Evolutionary conservation across 2,888 invertebrate species (phyloP), one percentile per base, ranked within the genome.

Genomic region (Drosophila cognata): DNA sequence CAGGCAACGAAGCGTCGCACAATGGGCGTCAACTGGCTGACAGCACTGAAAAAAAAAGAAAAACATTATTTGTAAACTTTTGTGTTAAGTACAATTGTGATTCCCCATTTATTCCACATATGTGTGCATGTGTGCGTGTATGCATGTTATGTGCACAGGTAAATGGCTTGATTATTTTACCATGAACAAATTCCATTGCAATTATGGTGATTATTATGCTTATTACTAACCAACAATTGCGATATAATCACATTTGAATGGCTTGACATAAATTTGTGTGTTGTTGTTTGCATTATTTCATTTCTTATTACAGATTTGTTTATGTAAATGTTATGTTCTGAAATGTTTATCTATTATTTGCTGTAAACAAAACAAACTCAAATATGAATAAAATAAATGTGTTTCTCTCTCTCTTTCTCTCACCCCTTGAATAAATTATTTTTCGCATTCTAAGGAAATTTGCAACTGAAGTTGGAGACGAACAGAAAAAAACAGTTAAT

Each of bases 1-100:
- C 63, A 63, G 74, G 77, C 84, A 84, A 33, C 84, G 65, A 78
- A 83, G 88, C 88, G 71, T 71, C 81, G 76, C 78, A 83, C 88
- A 71, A 71, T 86, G 86, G 84, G 83, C 67, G 57, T 77, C 68
- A 70, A 63, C 63, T 67, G 41, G 28, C 48, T 50, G 58, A 64
- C 63, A 62, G 59, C 55, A 43, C 25, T 35, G 21, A 41, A 51
- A 68, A 77, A 65, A 28, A 43, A 13, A n/a, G 18, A 28, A 25
- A 35, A 6, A 62, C 16, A 33, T 70, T 64, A 51, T 43, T 66
- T 62, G 46, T 51, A 21, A 59, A 59, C 48, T 41, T 61, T 57
- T 60, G 36, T 61, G 58, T 41, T 51, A 52, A 25, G n/a, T 43
- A 72, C 51, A 73, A 68, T 61, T 74, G 59, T 74, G 29, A 28